Conservation (phyloP, 2,888 invertebrate genomes). For the Theretra japonica region DNA sequence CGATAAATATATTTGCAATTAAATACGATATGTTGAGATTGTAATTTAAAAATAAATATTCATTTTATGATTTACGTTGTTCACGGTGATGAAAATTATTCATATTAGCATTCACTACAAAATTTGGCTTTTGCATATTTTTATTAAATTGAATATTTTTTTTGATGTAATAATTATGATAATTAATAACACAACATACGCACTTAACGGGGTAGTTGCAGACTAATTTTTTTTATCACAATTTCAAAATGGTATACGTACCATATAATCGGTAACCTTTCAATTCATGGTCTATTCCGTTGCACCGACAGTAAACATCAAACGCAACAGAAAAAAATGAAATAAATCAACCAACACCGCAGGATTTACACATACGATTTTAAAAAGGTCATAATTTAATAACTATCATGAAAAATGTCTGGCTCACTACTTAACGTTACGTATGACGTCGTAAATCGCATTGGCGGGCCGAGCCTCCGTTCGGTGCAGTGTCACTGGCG, state of each 20-base stretch:
- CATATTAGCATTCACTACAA: too few relatives aligned
- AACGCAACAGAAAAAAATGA: not conserved
- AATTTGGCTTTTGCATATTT: too few relatives aligned
- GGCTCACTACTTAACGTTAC: slow-evolving; percentile 51
- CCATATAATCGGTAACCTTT: too few relatives aligned
- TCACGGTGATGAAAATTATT: not conserved
- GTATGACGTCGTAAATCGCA: slow-evolving; percentile 70
- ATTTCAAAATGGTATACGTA: too few relatives aligned
- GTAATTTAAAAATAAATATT: not conserved
- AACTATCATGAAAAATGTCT: slow-evolving; percentile 53
- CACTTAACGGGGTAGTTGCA: too few relatives aligned
- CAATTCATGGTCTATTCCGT: too few relatives aligned
- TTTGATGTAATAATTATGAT: too few relatives aligned
- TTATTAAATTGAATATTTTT: too few relatives aligned
- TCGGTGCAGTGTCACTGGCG: slow-evolving; percentile 64
- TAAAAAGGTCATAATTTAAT: slow-evolving; percentile 44
- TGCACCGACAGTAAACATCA: too few relatives aligned
- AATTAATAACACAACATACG: too few relatives aligned
- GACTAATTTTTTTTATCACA: too few relatives aligned
- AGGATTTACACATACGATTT: not conserved
- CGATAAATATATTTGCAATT: slow-evolving; percentile 45
- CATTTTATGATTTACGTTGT: not conserved
- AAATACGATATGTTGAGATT: too few relatives aligned
- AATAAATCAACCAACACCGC: not conserved
- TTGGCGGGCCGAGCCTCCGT: slow-evolving; percentile 56